Percentiles rank a stretch among this genome's conserved stretches.
phyloP scores from a whole-genome alignment of 2,888 invertebrate species.

The Palloptera scutellata region DNA sequence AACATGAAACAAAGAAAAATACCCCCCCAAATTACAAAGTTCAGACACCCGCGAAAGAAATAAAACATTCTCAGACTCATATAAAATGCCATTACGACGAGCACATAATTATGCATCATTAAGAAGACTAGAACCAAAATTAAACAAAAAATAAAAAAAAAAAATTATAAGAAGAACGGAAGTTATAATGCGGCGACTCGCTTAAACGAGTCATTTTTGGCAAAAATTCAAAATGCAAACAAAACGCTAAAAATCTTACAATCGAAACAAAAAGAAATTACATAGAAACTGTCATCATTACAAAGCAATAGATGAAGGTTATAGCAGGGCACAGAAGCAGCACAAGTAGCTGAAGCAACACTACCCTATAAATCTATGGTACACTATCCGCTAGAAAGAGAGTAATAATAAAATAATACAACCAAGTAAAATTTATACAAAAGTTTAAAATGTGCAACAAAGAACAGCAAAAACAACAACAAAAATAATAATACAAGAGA shows the following conservation, averaged over 20 bases:
- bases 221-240: not conserved
- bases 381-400: slow-evolving; percentile 14
- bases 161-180: slow-evolving; percentile 34
- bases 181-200: slow-evolving; percentile 40
- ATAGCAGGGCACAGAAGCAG: not conserved
- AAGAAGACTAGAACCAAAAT: not conserved
- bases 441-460: slow-evolving; percentile 28
- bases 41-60: not conserved
- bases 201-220: slow-evolving; percentile 28
- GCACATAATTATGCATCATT: slow-evolving; percentile 17
- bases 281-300: no score
- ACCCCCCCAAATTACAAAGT: no score
- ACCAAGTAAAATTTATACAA: slow-evolving; percentile 11
- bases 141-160: slow-evolving; percentile 2
- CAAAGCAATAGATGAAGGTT: no score
- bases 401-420: slow-evolving; percentile 14
- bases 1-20: no score
- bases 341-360: slow-evolving; percentile 15
- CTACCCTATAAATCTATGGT: slow-evolving; percentile 31
- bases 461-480: slow-evolving; percentile 18
- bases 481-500: slow-evolving; percentile 14
- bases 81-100: slow-evolving; percentile 22
- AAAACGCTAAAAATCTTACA: slow-evolving; percentile 26
- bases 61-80: not conserved
- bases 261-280: no score